A percentile compares a stretch with the other conserved stretches of the same genome.
These are phyloP conservation scores for Cercocebus atys DNA, from an alignment of 2,113 vertebrate genomes.

Conservation along the genomic window DNA sequence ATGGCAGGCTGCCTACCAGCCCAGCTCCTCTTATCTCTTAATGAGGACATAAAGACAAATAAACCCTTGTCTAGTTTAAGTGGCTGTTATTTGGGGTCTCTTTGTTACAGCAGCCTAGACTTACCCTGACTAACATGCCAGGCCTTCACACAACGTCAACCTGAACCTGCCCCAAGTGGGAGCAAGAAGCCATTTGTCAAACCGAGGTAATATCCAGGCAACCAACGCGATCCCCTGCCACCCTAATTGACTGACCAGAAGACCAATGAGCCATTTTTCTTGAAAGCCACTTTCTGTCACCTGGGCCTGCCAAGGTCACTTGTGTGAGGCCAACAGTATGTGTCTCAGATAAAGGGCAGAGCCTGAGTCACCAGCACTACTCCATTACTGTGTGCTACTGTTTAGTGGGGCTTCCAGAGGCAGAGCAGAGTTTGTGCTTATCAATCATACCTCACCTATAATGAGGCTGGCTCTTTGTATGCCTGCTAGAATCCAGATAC, in stretches of 20 bases:
- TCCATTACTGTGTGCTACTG: neutral
- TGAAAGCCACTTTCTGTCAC: neutral
- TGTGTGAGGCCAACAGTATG: neutral
- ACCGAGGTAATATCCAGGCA: neutral
- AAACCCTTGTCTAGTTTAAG: neutral
- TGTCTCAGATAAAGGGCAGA: neutral
- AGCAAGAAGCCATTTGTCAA: neutral
- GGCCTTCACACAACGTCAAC: neutral
- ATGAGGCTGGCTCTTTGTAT: neutral
- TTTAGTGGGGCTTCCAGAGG: neutral
- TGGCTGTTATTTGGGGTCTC: neutral
- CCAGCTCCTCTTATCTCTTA: neutral
- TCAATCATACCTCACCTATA: neutral
- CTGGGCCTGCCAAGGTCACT: neutral
- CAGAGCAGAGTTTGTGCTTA: neutral
- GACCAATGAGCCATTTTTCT: conserved; percentile 17
- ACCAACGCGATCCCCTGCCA: neutral
- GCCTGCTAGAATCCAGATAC: neutral
- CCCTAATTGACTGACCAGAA: neutral
- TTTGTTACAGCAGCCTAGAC: neutral
- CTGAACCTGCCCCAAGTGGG: neutral
- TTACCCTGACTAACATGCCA: neutral
- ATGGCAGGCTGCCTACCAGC: neutral
- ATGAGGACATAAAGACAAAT: neutral
- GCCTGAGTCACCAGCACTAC: neutral